These are phyloP conservation scores for Antheraea mylitta DNA, from an alignment of 1,140 invertebrate genomes.

Conservation along the genomic window DNA sequence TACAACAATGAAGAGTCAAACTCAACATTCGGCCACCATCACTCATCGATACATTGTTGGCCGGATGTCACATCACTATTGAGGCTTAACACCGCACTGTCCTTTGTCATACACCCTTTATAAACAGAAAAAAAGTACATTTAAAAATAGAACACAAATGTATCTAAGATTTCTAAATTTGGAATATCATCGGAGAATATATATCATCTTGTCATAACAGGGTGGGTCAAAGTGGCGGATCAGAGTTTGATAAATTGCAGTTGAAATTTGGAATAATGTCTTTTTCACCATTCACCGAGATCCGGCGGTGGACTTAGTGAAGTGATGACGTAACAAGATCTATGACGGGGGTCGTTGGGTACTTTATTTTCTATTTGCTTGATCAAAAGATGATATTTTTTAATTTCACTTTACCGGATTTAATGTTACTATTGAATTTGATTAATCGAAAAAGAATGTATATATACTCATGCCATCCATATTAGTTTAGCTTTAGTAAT, in stretches of 20 bases:
- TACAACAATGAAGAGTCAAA: slow-evolving; percentile 43
- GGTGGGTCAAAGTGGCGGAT: slow-evolving; percentile 66
- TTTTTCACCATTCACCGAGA: slow-evolving; percentile 68
- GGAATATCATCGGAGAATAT: slow-evolving; percentile 71
- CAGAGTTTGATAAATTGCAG: slow-evolving; percentile 71
- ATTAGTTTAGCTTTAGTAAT: too few relatives aligned
- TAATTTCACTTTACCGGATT: neutral
- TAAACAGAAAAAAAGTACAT: neutral
- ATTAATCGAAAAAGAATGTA: neutral
- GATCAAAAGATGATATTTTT: slow-evolving; percentile 6
- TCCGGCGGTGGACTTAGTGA: slow-evolving; percentile 35
- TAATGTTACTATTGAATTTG: neutral
- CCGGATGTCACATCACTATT: slow-evolving; percentile 69
- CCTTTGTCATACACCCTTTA: slow-evolving; percentile 33
- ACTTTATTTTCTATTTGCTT: slow-evolving; percentile 20
- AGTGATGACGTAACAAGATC: slow-evolving; percentile 64
- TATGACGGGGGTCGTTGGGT: slow-evolving; percentile 35
- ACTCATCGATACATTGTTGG: slow-evolving; percentile 60
- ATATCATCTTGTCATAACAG: slow-evolving; percentile 77
- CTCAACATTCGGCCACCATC: slow-evolving; percentile 44
- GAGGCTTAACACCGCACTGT: slow-evolving; percentile 16
- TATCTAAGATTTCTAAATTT: slow-evolving; percentile 48
- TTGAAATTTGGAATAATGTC: slow-evolving; percentile 75
- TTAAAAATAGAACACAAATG: slow-evolving; percentile 49
- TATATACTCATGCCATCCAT: neutral